These are phyloP conservation scores for Ganaspis sp. DNA, from an alignment of 1,140 invertebrate species.

Conservation along the genomic window DNA sequence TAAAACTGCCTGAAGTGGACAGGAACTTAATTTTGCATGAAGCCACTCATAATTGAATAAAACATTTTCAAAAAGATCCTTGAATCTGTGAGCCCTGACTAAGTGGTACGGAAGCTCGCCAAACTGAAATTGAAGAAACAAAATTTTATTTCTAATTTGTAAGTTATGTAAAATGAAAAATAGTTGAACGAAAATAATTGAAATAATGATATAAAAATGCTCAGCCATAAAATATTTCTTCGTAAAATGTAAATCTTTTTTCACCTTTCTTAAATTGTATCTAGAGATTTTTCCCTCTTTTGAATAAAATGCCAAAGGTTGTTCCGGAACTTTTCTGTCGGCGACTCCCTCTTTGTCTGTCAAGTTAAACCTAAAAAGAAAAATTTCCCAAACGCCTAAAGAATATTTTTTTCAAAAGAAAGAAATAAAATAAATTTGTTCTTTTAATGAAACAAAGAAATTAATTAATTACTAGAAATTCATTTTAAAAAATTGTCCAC, in stretches of 20 bases:
- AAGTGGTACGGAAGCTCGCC: slow-evolving; percentile 97
- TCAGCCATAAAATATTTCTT: no score
- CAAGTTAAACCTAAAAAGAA: slow-evolving; percentile 83
- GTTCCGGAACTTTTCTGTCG: slow-evolving; percentile 96
- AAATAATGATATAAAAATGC: no score
- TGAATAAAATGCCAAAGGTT: slow-evolving; percentile 94
- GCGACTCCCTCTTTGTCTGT: slow-evolving; percentile 94
- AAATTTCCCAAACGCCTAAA: no score
- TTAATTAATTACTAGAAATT: no score
- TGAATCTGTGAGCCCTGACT: slow-evolving; percentile 91
- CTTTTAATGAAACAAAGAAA: no score
- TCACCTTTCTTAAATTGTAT: slow-evolving; percentile 91
- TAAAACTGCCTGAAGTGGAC: slow-evolving; percentile 94
- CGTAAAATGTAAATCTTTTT: no score
- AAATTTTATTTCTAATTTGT: no score
- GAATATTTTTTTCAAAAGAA: background rate
- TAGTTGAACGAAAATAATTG: no score
- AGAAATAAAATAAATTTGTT: no score
- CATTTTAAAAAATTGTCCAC: no score
- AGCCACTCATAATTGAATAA: slow-evolving; percentile 99
- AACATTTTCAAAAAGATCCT: slow-evolving; percentile 94
- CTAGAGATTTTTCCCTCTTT: slow-evolving; percentile 91
- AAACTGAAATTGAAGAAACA: slow-evolving; percentile 81
- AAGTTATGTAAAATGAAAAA: no score
- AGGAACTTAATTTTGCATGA: slow-evolving; percentile 95